Conservation (phyloP, 1,140 invertebrate genomes). For the Lithobius niger region DNA sequence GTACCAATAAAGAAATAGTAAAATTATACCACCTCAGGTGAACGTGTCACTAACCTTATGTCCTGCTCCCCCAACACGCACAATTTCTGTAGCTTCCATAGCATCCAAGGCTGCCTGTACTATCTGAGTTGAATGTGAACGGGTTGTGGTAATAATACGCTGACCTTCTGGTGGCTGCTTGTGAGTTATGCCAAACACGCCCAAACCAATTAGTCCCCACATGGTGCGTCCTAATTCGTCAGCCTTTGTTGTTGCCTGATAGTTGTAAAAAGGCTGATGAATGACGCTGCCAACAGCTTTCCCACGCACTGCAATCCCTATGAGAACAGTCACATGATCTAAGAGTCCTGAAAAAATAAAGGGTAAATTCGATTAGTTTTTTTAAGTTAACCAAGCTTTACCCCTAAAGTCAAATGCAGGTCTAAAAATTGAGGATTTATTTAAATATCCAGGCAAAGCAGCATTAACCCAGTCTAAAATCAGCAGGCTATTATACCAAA, state of each 20-base stretch:
- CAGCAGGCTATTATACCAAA: no score
- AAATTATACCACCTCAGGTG: conserved; percentile 15
- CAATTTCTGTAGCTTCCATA: conserved; percentile 65
- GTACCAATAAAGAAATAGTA: conserved; percentile 27
- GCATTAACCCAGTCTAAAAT: no score
- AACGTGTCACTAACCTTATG: conserved; percentile 82
- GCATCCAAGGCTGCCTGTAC: conserved; percentile 72
- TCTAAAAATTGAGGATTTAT: no score
- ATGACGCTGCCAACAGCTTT: conserved; percentile 85
- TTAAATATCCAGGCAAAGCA: no score
- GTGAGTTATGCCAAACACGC: conserved; percentile 60
- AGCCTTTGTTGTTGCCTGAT: conserved; percentile 36
- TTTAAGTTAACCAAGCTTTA: no score
- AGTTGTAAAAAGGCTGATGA: conserved; percentile 87
- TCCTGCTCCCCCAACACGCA: conserved; percentile 89
- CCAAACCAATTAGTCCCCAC: conserved; percentile 82
- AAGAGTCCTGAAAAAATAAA: conserved; percentile 59
- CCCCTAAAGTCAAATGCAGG: no score
- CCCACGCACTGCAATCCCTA: conserved; percentile 85
- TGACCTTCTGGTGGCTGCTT: conserved; percentile 44
- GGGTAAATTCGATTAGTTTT: no score
- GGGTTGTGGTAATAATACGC: conserved; percentile 80
- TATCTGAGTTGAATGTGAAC: conserved; percentile 71
- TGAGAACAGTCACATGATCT: conserved; percentile 94
- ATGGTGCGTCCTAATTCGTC: conserved; percentile 64